These are phyloP conservation scores for Calliopsis andreniformis DNA, from an alignment of 1,140 invertebrate species.

Conservation along the genomic window DNA sequence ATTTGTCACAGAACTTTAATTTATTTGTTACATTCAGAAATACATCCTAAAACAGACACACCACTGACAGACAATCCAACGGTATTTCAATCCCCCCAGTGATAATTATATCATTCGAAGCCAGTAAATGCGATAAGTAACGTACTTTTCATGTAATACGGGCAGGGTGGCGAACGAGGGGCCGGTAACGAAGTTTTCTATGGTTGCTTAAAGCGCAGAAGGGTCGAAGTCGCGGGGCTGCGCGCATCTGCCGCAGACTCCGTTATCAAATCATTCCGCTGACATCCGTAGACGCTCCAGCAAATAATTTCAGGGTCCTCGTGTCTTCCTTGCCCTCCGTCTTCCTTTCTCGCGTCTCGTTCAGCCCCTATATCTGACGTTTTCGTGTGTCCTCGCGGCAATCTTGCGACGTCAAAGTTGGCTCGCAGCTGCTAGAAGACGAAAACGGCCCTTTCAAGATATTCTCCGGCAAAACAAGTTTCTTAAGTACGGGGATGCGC, in stretches of 20 bases:
- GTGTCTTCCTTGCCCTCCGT: constrained; percentile 5
- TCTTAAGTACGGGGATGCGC: constrained; percentile 47
- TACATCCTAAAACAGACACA: neutral
- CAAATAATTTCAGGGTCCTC: constrained; percentile 49
- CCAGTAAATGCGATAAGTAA: constrained; percentile 31
- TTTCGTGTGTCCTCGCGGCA: constrained; percentile 44
- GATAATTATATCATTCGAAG: constrained; percentile 34
- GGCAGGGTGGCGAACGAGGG: neutral
- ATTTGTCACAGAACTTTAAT: too few relatives aligned
- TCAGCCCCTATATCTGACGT: constrained; percentile 10
- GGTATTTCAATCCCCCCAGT: neutral
- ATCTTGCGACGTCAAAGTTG: constrained; percentile 50
- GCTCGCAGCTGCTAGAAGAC: constrained; percentile 29
- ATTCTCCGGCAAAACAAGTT: constrained; percentile 43
- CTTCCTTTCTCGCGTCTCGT: neutral
- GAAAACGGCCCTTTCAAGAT: constrained; percentile 43
- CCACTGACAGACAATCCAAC: constrained; percentile 14
- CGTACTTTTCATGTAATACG: constrained; percentile 41
- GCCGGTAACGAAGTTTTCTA: constrained; percentile 49
- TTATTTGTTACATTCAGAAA: neutral
- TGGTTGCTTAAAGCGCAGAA: constrained; percentile 48
- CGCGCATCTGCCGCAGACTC: constrained; percentile 51
- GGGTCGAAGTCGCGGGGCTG: neutral
- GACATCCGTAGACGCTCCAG: constrained; percentile 52
- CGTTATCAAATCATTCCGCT: constrained; percentile 62